Evolutionary conservation across 2,113 vertebrate genomes (phyloP), one percentile per base, ranked within the genome.

Genomic region (Melanerpes aurifrons): DNA sequence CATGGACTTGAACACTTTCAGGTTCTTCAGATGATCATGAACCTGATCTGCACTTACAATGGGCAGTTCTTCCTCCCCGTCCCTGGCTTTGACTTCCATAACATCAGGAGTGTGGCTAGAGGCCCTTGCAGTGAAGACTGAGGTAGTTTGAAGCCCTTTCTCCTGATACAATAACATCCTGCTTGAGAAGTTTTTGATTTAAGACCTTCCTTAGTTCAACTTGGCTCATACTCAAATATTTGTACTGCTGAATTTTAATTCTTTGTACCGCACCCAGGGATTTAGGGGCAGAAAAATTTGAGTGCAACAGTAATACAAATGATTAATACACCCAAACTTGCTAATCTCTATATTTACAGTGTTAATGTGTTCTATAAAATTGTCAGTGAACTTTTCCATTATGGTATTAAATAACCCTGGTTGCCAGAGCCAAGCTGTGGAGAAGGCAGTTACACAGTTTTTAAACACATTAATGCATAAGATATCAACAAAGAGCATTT

Each of bases 271-370:
- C 48, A 87, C 79, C 32, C 43, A 79, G 61, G 70, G 83, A 76
- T 88, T 48, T 79, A 78, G 66, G 66, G 74, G 82, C 48, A 89
- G 32, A 82, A 90, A 90, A 76, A 8, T 87, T 54, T 54, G 18
- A 62, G 73, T 57, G 70, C 47, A 82, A 78, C 57, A 31, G 86
- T 84, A 92, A 91, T 82, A 70, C 8, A 37, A 90, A 84, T 86
- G 83, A 92, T 86, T 92, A 63, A 88, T 95, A 58, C 7, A 90
- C 35, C 22, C 71, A 72, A 77, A 90, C 17, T 85, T 58, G 15
- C 53, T 94, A 74, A 90, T 91, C 69, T 93, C 86, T 90, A 15
- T 82, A 82, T 94, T 94, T 94, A 69, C 63, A 85, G 75, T 82
- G 59, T 62, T 92, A 91, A 91, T 84, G 43, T 86, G 90, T 93